Conservation (phyloP, 2,888 invertebrate species). For the Drosophila fungiperda region DNA sequence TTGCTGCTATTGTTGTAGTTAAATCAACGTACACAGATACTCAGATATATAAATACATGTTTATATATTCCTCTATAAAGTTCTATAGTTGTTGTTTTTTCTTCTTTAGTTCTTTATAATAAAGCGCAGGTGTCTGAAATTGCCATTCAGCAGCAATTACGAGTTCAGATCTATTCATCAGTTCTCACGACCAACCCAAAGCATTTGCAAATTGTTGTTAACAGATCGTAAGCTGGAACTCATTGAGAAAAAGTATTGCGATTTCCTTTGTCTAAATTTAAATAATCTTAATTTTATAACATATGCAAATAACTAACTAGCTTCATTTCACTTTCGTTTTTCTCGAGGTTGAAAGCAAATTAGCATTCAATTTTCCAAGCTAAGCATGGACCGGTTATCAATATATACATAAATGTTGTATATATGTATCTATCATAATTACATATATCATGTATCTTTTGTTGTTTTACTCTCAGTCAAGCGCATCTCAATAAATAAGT, state of each 20-base stretch:
- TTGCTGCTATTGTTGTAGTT: conserved; percentile 60
- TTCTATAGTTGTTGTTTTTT: neutral
- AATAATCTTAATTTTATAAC: neutral
- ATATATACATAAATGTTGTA: neutral
- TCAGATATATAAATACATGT: conserved; percentile 5
- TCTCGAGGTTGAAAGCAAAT: conserved; percentile 24
- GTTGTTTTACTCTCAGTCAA: conserved; percentile 24
- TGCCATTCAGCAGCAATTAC: conserved; percentile 56
- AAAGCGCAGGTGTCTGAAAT: conserved; percentile 65
- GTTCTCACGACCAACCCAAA: conserved; percentile 46
- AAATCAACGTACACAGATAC: conserved; percentile 16
- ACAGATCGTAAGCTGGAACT: conserved; percentile 7
- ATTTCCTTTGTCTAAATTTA: neutral
- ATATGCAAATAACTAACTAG: conserved; percentile 7
- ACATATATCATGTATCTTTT: neutral
- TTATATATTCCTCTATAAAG: neutral
- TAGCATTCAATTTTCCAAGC: conserved; percentile 26
- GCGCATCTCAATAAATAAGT: conserved; percentile 45
- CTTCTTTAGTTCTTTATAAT: conserved; percentile 5
- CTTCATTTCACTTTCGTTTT: conserved; percentile 20
- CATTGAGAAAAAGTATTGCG: conserved; percentile 2
- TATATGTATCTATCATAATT: neutral
- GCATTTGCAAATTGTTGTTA: conserved; percentile 24
- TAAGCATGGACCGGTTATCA: neutral
- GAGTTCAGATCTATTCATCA: conserved; percentile 21